A percentile compares a stretch with the other conserved stretches of the same genome.
Evolutionary conservation across 2,888 invertebrate species (phyloP).

Genomic region (Brachypterus glaber): DNA sequence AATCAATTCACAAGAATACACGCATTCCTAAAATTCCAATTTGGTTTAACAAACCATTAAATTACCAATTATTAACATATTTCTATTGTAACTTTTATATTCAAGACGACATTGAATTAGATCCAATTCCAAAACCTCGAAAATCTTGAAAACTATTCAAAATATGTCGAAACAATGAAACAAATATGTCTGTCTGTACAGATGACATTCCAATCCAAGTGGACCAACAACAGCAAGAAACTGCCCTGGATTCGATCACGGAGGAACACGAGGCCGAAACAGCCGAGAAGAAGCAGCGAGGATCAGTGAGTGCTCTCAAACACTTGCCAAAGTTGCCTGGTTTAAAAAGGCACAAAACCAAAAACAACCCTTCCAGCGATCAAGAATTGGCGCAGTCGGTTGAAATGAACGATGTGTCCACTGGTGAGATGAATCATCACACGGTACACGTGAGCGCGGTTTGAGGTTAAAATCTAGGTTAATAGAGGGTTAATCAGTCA

Average conservation of each 20-base stretch:
- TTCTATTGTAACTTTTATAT: too few relatives aligned
- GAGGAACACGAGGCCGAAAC: constrained; percentile 53
- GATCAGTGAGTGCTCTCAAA: constrained; percentile 45
- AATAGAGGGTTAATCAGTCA: too few relatives aligned
- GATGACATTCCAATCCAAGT: constrained; percentile 86
- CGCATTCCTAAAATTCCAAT: too few relatives aligned
- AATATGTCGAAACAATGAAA: too few relatives aligned
- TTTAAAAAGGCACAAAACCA: constrained; percentile 49
- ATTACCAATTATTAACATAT: too few relatives aligned
- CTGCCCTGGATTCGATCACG: constrained; percentile 55
- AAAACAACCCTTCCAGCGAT: constrained; percentile 23
- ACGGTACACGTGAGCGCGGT: constrained; percentile 37
- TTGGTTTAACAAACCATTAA: too few relatives aligned
- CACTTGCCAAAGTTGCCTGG: constrained; percentile 54
- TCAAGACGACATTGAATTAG: too few relatives aligned
- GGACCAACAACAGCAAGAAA: constrained; percentile 52
- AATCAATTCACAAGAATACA: too few relatives aligned
- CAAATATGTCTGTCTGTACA: constrained; percentile 42
- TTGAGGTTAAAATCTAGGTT: constrained; percentile 18
- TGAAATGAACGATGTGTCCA: constrained; percentile 22
- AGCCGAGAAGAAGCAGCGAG: constrained; percentile 1
- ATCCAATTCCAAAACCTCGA: too few relatives aligned
- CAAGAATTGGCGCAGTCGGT: constrained; percentile 29
- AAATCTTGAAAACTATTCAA: too few relatives aligned
- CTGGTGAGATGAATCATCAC: constrained; percentile 24